Percentiles rank a stretch among this genome's conserved stretches.
Evolutionary conservation across 2,113 vertebrate species (phyloP).

Genomic region (Pterophyllum scalare): DNA sequence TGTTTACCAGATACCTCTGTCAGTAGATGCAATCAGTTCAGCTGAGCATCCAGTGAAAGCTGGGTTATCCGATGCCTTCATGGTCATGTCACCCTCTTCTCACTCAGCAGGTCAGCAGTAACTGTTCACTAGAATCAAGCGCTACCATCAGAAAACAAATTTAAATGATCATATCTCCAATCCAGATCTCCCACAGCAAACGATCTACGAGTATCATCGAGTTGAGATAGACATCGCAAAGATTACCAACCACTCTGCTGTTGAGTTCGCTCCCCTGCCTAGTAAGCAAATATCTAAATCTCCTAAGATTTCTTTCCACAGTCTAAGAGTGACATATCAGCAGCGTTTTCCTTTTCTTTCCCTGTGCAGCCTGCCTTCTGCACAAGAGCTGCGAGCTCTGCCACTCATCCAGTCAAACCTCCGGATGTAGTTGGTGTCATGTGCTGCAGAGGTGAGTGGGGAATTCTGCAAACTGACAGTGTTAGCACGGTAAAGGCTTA

Average conservation of each 20-base stretch:
- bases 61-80: slow-evolving; percentile 94
- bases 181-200: slow-evolving; percentile 81
- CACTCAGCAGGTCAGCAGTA: slow-evolving; percentile 83
- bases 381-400: slow-evolving; percentile 88
- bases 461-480: not conserved
- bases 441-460: slow-evolving; percentile 89
- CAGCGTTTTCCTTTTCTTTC: not conserved
- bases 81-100: slow-evolving; percentile 81
- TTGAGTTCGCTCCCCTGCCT: slow-evolving; percentile 91
- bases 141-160: not conserved
- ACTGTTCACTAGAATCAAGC: not conserved
- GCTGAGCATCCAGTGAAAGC: slow-evolving; percentile 90
- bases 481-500: not conserved
- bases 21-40: slow-evolving; percentile 84
- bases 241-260: slow-evolving; percentile 85
- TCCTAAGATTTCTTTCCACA: not conserved
- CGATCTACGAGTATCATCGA: slow-evolving; percentile 93
- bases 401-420: slow-evolving; percentile 83
- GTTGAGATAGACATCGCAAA: slow-evolving; percentile 87
- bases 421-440: slow-evolving; percentile 94
- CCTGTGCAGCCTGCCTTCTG: slow-evolving; percentile 87
- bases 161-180: not conserved
- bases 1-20: slow-evolving; percentile 86
- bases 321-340: not conserved
- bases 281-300: slow-evolving; percentile 81